Base-by-base conservation (phyloP, 2,888 invertebrate species). In the Himalopsyche japonica region DNA sequence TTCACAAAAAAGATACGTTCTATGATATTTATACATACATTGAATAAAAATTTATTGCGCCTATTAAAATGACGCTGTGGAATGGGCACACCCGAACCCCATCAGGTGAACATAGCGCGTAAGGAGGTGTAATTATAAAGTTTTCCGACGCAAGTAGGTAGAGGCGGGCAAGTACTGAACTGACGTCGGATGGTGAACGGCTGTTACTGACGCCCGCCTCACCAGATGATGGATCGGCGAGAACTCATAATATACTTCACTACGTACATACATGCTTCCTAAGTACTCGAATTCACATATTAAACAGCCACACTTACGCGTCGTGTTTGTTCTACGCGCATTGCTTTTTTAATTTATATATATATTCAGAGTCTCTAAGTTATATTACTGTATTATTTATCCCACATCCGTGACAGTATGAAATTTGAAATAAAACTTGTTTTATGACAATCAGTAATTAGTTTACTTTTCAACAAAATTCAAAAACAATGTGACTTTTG, bases 101-200 rank as follows among this genome's bases (percentile, higher is more conserved):
- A 70, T 30, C 70, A 70, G 70, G 70, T 70, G 70, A 70, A 70
- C 79, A 43, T 43, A 77, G 37, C 43, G 79, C 57, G 47, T 57
- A 76, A 76, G 79, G 79, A 80, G 85, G 82, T 82, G 86, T 82
- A 86, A 86, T 86, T 86, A 86, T 85, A 85, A 86, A 86, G 82
- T 86, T 86, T 82, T 64, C 78, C 81, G 79, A 82, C 81, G 84
- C 84, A 79, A 70, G 70, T 70, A 70, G 12, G 27, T 43, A 27
- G 8, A 20, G 79, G 30, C 79, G 43, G 27, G 48, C 47, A 48
- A 15, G 48, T 47, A 79, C 79, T n/a, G 79, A 24, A 20, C 57
- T 77, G 84, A 64, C 24, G 81, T 64, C 27, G 82, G 82, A 76
- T 70, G 79, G 80, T 32, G 78, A 76, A 79, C 70, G 82, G 83